phyloP scores from a whole-genome alignment of 2,113 vertebrate species.

The Platysternon megacephalum region DNA sequence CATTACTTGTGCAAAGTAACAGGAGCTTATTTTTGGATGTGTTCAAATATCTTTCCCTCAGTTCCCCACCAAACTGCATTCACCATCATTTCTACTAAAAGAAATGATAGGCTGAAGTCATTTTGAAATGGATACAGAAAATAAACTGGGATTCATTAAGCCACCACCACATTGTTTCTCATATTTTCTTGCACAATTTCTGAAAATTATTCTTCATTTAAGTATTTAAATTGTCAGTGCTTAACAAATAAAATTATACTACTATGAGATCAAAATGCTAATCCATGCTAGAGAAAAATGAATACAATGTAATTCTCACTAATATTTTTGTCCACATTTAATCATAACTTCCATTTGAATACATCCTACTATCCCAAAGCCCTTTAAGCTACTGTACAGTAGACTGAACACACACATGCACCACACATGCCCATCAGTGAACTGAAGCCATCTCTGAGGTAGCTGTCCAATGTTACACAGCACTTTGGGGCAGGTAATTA shows the following conservation, averaged over 20 bases:
- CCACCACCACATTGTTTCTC: neutral
- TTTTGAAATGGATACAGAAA: neutral
- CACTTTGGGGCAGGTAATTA: neutral
- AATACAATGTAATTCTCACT: slow-evolving; percentile 7
- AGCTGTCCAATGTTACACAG: neutral
- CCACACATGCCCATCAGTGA: neutral
- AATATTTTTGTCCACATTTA: neutral
- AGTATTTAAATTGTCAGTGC: neutral
- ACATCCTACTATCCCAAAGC: neutral
- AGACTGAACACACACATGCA: neutral
- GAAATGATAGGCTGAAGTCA: neutral
- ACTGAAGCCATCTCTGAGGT: neutral
- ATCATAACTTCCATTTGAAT: neutral
- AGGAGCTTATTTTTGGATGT: neutral
- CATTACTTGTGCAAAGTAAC: neutral
- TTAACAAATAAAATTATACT: slow-evolving; percentile 13
- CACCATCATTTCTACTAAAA: neutral
- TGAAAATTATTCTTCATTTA: slow-evolving; percentile 9
- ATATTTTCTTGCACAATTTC: neutral
- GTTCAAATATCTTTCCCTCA: neutral
- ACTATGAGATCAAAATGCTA: neutral
- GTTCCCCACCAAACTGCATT: neutral
- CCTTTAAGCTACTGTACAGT: neutral
- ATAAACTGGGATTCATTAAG: neutral
- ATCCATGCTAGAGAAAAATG: neutral